Percentiles rank a stretch among this genome's conserved stretches.
These are phyloP conservation scores for Ethmia dodecea DNA, from an alignment of 2,888 invertebrate genomes.

Conservation along the genomic window DNA sequence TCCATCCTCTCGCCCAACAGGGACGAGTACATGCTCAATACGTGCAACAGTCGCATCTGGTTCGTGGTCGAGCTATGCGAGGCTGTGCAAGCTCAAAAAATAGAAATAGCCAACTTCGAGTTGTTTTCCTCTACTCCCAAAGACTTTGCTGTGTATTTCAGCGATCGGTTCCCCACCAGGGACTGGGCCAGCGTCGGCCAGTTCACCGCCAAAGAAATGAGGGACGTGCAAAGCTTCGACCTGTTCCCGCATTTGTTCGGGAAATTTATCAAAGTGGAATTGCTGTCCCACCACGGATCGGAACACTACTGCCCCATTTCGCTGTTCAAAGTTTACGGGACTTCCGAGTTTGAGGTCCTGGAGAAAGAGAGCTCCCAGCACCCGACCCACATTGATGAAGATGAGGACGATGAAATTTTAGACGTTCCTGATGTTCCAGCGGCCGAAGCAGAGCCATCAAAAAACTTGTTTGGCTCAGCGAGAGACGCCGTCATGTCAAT, in stretches of 20 bases:
- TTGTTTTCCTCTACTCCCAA: slow-evolving; percentile 97
- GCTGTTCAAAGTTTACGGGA: slow-evolving; percentile 95
- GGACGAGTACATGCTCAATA: slow-evolving; percentile 99
- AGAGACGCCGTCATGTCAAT: slow-evolving; percentile 94
- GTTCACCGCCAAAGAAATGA: slow-evolving; percentile 91
- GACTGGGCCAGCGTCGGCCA: slow-evolving; percentile 95
- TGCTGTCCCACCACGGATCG: slow-evolving; percentile 95
- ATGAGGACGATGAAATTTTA: slow-evolving; percentile 82
- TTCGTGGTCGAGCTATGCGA: slow-evolving; percentile 99
- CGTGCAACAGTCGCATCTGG: slow-evolving; percentile 95
- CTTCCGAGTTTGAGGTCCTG: slow-evolving; percentile 93
- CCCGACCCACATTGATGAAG: slow-evolving; percentile 80
- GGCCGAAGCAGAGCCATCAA: slow-evolving; percentile 72
- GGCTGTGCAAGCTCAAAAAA: slow-evolving; percentile 95
- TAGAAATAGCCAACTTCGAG: slow-evolving; percentile 98
- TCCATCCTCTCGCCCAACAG: slow-evolving; percentile 92
- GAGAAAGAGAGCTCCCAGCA: slow-evolving; percentile 88
- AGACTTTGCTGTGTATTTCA: slow-evolving; percentile 91
- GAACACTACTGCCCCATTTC: slow-evolving; percentile 99
- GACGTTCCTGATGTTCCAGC: slow-evolving; percentile 72
- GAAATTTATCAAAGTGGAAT: slow-evolving; percentile 93
- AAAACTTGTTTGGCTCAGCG: slow-evolving; percentile 90
- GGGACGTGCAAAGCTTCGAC: slow-evolving; percentile 91
- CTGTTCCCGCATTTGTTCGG: slow-evolving; percentile 89
- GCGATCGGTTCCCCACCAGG: slow-evolving; percentile 92